Conservation (phyloP, 2,113 vertebrate species). For the Syngnathus scovelli region DNA sequence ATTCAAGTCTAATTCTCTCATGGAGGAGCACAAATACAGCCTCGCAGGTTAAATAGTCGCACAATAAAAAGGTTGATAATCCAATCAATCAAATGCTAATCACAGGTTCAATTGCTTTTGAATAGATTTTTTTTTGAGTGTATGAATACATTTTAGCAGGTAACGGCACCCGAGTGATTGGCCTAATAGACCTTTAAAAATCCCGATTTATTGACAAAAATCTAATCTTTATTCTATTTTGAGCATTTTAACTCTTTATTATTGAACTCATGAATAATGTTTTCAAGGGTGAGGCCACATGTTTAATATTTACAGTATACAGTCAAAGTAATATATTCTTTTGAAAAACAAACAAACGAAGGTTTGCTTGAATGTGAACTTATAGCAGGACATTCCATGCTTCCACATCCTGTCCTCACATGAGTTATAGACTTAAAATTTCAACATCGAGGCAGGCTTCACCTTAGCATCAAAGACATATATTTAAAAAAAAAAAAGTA, state of each 20-base stretch:
- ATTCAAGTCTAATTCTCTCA: neutral
- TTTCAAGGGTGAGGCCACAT: neutral
- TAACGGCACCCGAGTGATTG: too few relatives aligned
- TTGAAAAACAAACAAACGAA: neutral
- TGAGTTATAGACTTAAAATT: neutral
- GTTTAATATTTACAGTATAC: neutral
- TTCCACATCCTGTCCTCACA: too few relatives aligned
- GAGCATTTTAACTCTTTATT: neutral
- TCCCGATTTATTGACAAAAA: too few relatives aligned
- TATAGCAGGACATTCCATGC: neutral
- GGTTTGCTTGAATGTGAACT: neutral
- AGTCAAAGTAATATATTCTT: neutral
- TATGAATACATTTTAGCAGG: too few relatives aligned
- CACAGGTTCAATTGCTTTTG: too few relatives aligned
- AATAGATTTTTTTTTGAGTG: too few relatives aligned
- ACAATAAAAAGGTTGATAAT: neutral
- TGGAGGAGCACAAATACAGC: too few relatives aligned
- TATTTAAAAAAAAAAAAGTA: slow-evolving; percentile 57
- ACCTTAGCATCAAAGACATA: slow-evolving; percentile 72
- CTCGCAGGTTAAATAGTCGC: too few relatives aligned
- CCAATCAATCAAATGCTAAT: too few relatives aligned
- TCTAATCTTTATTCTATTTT: too few relatives aligned
- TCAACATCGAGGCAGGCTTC: slow-evolving; percentile 53
- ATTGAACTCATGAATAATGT: neutral
- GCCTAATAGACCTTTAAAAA: too few relatives aligned